phyloP scores from a whole-genome alignment of 2,888 invertebrate genomes.

The Dasypolia templi region DNA sequence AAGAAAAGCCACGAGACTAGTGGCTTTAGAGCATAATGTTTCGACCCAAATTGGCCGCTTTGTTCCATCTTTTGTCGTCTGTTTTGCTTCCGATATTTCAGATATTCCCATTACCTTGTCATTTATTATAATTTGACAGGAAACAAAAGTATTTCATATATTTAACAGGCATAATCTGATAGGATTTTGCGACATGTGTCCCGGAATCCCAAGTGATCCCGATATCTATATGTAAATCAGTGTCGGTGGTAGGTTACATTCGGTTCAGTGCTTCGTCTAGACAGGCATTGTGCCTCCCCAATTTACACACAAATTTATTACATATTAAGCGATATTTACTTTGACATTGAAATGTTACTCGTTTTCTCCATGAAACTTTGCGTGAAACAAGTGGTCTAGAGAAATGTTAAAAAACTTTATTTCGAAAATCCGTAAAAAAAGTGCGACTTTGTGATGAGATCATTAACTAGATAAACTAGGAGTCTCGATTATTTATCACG shows the following conservation, averaged over 20 bases:
- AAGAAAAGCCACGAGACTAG: neutral
- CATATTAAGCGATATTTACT: conserved; percentile 40
- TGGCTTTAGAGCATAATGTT: conserved; percentile 10
- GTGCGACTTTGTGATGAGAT: conserved; percentile 23
- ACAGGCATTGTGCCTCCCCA: conserved; percentile 67
- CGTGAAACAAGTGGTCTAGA: neutral
- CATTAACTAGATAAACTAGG: conserved; percentile 36
- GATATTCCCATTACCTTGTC: neutral
- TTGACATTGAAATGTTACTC: conserved; percentile 28
- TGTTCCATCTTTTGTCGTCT: neutral
- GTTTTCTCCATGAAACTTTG: conserved; percentile 9
- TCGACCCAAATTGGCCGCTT: neutral
- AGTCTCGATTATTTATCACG: conserved; percentile 14
- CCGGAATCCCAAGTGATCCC: conserved; percentile 42
- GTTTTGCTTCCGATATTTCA: neutral
- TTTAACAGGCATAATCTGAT: conserved; percentile 35
- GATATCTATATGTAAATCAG: conserved; percentile 67
- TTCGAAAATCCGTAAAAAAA: conserved; percentile 23
- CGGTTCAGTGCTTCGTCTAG: conserved; percentile 68
- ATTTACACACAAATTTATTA: conserved; percentile 43
- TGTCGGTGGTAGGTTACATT: conserved; percentile 41
- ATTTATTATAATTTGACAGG: conserved; percentile 19
- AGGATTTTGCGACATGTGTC: conserved; percentile 37
- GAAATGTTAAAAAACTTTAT: conserved; percentile 18
- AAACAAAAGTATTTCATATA: conserved; percentile 14